Evolutionary conservation across 1,140 invertebrate genomes (phyloP), one percentile per base, ranked within the genome.

Genomic region (Ostrea edulis): DNA sequence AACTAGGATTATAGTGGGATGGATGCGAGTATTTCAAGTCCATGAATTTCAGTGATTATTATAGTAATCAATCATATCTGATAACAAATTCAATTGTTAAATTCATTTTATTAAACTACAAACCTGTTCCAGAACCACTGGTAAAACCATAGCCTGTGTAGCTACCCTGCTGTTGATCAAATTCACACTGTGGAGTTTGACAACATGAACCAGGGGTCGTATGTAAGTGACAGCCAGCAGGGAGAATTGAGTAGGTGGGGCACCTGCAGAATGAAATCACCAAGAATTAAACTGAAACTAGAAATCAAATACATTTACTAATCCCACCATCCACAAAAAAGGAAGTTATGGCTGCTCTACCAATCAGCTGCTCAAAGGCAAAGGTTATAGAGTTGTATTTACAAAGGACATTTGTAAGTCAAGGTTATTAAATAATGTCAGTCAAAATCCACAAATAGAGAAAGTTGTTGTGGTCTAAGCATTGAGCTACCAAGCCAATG

Each of bases 131-230:
- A 25, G 90, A 65, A 35, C 90, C 90, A 88, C 92, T 93, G 89
- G 92, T 90, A 8, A 87, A 85, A 12, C 92, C 91, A 25, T 84
- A 68, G 17, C 92, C 92, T 22, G 88, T 86, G 89, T 92, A 93
- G 54, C 89, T 92, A 84, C 92, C 92, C 35, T 92, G 91, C 82
- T 93, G 92, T 54, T 91, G 91, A 44, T 90, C 85, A 85, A 92
- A 93, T 88, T 93, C 93, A 87, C 93, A 93, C 0, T 91, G 89
- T 58, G 92, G 92, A 54, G 91, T 91, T 71, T 88, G 71, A 85
- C 93, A 93, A 71, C 93, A 93, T 35, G 92, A 85, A 52, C 93
- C 93, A 14, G 92, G 90, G 7, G 87, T 84, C 86, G 90, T 87
- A 55, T 91, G 90, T 71, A 93, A 84, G 77, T 91, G 91, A 86